Evolutionary conservation across 2,888 invertebrate genomes (phyloP).

Genomic region (Eupithecia tripunctaria): DNA sequence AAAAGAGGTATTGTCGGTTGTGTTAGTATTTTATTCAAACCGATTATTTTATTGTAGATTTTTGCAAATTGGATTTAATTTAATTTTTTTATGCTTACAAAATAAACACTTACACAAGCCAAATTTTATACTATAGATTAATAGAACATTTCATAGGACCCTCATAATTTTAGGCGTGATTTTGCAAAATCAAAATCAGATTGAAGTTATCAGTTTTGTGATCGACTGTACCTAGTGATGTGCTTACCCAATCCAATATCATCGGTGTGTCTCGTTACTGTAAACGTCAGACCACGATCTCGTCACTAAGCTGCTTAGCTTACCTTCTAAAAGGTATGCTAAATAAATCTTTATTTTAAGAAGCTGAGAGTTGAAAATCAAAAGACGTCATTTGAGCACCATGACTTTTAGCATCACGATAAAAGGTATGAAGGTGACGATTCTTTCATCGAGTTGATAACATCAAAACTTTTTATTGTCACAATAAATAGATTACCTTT

Average conservation of each 20-base stretch:
- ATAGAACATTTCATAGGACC: no score
- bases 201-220: conserved; percentile 38
- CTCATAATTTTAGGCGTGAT: neutral
- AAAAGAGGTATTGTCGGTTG: no score
- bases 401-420: conserved; percentile 81
- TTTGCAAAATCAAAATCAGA: neutral
- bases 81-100: no score
- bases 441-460: conserved; percentile 82
- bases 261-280: conserved; percentile 69
- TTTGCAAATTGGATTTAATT: no score
- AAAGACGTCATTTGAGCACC: conserved; percentile 35
- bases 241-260: conserved; percentile 56
- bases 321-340: conserved; percentile 57
- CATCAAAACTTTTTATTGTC: conserved; percentile 82
- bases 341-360: conserved; percentile 54
- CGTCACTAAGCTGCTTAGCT: conserved; percentile 79
- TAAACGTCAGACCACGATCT: conserved; percentile 73
- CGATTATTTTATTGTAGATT: neutral
- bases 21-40: neutral
- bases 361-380: conserved; percentile 46
- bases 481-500: conserved; percentile 84
- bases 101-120: no score
- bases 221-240: conserved; percentile 57
- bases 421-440: conserved; percentile 77
- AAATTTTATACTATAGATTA: no score